A percentile compares a stretch with the other conserved stretches of the same genome.
Conservation (phyloP, 1,140 invertebrate genomes). For the Trypoxylus dichotomus region DNA sequence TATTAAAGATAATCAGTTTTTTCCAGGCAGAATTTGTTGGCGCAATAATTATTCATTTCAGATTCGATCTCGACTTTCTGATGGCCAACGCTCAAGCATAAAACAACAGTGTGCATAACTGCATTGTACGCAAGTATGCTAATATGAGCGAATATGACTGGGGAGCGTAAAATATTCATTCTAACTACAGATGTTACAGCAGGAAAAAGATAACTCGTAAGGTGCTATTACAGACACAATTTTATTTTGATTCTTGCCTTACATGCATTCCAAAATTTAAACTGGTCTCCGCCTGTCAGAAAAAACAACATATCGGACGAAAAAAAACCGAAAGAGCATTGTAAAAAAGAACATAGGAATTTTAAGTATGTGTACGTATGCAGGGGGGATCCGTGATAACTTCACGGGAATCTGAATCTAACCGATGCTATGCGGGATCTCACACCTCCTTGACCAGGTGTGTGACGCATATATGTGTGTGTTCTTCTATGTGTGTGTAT, state of each 20-base stretch:
- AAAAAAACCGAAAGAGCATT: not conserved
- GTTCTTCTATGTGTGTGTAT: not conserved
- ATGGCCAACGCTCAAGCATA: too few species aligned
- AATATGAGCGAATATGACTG: too few species aligned
- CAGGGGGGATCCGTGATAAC: slow-evolving; percentile 30
- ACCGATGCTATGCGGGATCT: slow-evolving; percentile 34
- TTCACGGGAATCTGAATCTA: slow-evolving; percentile 32
- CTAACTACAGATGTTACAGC: too few species aligned
- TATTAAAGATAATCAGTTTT: too few species aligned
- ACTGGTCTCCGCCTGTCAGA: not conserved
- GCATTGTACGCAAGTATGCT: too few species aligned
- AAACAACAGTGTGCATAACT: too few species aligned
- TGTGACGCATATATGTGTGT: slow-evolving; percentile 19
- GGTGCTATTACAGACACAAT: not conserved
- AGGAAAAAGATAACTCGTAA: too few species aligned
- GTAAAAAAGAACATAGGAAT: slow-evolving; percentile 27
- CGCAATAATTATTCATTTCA: too few species aligned
- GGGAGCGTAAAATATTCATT: too few species aligned
- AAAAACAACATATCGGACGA: slow-evolving; percentile 2
- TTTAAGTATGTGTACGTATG: slow-evolving; percentile 32
- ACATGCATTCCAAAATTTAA: slow-evolving; percentile 19
- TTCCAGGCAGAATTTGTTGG: too few species aligned
- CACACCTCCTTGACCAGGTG: slow-evolving; percentile 36
- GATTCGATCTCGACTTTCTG: too few species aligned
- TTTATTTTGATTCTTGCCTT: not conserved